These are phyloP conservation scores for Heliconius aoede DNA, from an alignment of 2,888 invertebrate species.

Conservation along the genomic window DNA sequence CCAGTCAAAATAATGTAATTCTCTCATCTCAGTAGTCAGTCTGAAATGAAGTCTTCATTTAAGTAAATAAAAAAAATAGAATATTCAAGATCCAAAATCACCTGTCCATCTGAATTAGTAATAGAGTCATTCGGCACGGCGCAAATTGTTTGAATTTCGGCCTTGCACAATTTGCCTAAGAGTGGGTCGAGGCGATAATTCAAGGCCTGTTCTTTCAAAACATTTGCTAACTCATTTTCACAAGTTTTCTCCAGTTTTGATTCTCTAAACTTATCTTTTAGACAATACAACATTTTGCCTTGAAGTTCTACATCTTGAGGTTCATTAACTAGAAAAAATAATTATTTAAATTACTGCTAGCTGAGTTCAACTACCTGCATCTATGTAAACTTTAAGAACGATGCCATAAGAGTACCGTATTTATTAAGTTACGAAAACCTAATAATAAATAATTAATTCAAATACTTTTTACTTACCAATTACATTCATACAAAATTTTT, in stretches of 20 bases:
- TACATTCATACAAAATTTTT: constrained; percentile 82
- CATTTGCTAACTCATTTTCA: constrained; percentile 91
- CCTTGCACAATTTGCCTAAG: constrained; percentile 91
- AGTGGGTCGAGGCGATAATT: constrained; percentile 96
- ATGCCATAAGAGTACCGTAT: not conserved
- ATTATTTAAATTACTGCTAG: constrained; percentile 10
- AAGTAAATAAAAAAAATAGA: not conserved
- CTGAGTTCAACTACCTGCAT: no score
- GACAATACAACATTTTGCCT: constrained; percentile 92
- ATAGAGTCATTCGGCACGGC: constrained; percentile 73
- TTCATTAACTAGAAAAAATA: constrained; percentile 69
- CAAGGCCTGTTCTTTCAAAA: constrained; percentile 93
- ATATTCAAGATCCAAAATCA: constrained; percentile 45
- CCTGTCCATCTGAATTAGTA: constrained; percentile 78
- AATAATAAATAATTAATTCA: not conserved
- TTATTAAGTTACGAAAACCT: constrained; percentile 7
- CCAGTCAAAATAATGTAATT: no score
- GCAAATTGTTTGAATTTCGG: constrained; percentile 88
- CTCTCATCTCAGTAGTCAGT: no score
- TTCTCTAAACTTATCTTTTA: constrained; percentile 91
- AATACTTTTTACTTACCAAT: constrained; percentile 65
- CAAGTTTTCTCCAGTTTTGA: constrained; percentile 89
- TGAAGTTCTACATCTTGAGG: constrained; percentile 89
- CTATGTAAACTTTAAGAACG: no score
- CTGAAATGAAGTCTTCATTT: no score